Evolutionary conservation across 37 sponge, comb jelly and placozoan species (phyloP).

Genomic region (Tethya wilhelma): DNA sequence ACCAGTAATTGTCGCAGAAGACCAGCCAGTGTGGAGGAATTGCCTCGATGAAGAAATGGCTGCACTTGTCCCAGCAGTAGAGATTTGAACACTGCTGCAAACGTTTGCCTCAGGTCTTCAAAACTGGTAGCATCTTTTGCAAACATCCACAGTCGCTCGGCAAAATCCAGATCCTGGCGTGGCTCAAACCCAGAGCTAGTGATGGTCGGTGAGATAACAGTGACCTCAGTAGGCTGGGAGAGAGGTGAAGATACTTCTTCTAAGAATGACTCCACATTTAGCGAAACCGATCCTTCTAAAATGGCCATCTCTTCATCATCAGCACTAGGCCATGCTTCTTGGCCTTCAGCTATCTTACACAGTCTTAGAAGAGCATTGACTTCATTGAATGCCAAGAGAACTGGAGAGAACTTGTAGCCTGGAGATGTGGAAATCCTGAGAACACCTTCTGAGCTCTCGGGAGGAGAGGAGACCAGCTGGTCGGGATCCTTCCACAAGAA

Average conservation of each 20-base stretch:
- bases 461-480: slow-evolving; percentile 27
- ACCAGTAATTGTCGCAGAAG: slow-evolving; percentile 52
- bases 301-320: neutral
- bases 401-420: slow-evolving; percentile 44
- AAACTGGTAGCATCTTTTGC: slow-evolving; percentile 22
- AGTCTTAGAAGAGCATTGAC: slow-evolving; percentile 30
- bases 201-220: slow-evolving; percentile 48
- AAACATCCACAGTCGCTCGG: slow-evolving; percentile 67
- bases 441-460: slow-evolving; percentile 37
- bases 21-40: slow-evolving; percentile 43
- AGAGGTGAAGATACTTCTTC: slow-evolving; percentile 27
- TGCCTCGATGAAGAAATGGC: slow-evolving; percentile 52
- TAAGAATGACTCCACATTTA: slow-evolving; percentile 22
- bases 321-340: slow-evolving; percentile 16
- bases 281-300: neutral
- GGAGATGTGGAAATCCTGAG: slow-evolving; percentile 49
- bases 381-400: slow-evolving; percentile 38
- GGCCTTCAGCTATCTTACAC: slow-evolving; percentile 22
- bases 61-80: slow-evolving; percentile 48
- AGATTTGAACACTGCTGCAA: slow-evolving; percentile 49
- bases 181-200: slow-evolving; percentile 20
- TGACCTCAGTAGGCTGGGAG: slow-evolving; percentile 11
- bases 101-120: slow-evolving; percentile 29
- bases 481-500: slow-evolving; percentile 44
- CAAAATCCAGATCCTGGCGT: slow-evolving; percentile 56